Conservation (phyloP, 30 jellyfish, hydroid and myxozoan species). For the Morbakka virulenta region DNA sequence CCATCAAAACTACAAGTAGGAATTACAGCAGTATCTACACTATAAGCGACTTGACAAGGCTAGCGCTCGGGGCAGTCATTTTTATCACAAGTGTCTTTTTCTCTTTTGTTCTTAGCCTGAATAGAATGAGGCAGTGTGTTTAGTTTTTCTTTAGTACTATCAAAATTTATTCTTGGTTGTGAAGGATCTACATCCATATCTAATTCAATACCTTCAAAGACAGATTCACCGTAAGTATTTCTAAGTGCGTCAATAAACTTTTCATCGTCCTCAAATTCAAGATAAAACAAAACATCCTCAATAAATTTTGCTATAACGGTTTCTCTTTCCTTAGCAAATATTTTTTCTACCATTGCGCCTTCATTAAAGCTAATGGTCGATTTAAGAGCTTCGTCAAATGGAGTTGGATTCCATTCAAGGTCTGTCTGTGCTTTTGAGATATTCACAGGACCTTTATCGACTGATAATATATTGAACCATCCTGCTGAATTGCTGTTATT, state of each 20-base stretch:
- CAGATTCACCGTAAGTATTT: conserved; percentile 77
- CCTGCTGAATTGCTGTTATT: conserved; percentile 70
- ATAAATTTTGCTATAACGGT: conserved; percentile 76
- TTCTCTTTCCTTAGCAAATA: conserved; percentile 73
- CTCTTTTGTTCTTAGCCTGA: too few relatives aligned
- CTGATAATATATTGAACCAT: conserved; percentile 80
- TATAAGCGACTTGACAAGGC: too few relatives aligned
- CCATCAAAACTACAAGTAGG: too few relatives aligned
- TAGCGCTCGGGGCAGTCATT: too few relatives aligned
- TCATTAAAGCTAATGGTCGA: conserved; percentile 75
- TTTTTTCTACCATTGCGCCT: conserved; percentile 78
- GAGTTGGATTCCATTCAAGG: conserved; percentile 65
- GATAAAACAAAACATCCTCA: conserved; percentile 72
- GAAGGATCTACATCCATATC: conserved; percentile 64
- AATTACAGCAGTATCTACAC: too few relatives aligned
- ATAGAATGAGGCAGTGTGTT: too few relatives aligned
- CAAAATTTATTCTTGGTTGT: too few relatives aligned
- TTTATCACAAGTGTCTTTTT: too few relatives aligned
- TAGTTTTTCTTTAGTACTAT: too few relatives aligned
- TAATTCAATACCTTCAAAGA: conserved; percentile 73
- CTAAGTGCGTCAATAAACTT: conserved; percentile 43
- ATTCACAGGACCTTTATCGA: conserved; percentile 75
- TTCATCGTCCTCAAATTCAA: conserved; percentile 71
- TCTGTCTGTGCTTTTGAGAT: conserved; percentile 39
- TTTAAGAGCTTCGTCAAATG: conserved; percentile 54